Percentiles rank a stretch among this genome's conserved stretches.
phyloP scores from a whole-genome alignment of 2,888 invertebrate species.

The Eristalis pertinax region DNA sequence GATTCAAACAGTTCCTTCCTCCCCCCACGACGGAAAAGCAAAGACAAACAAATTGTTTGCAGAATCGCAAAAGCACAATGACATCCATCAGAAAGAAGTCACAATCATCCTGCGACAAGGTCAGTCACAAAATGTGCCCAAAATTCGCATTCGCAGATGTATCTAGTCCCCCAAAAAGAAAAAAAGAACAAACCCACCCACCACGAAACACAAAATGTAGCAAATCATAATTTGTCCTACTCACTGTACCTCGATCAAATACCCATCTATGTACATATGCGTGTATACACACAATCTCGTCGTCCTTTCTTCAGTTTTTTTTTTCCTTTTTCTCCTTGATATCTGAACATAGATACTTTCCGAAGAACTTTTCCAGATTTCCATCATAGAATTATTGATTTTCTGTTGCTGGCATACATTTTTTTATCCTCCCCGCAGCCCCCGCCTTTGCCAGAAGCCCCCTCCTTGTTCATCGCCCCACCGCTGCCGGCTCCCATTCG shows the following conservation, averaged over 20 bases:
- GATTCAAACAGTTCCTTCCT: background rate
- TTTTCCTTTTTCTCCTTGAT: background rate
- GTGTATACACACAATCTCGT: background rate
- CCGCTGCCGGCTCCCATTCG: background rate
- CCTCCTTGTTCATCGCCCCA: background rate
- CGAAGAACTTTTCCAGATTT: constrained; percentile 49
- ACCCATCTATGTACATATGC: background rate
- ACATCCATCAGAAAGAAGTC: background rate
- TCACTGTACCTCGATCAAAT: background rate
- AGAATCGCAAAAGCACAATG: background rate
- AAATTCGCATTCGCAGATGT: background rate
- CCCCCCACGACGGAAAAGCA: background rate
- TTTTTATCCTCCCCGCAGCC: background rate
- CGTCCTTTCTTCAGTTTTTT: constrained; percentile 7
- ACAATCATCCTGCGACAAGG: background rate
- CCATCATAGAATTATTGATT: constrained; percentile 70
- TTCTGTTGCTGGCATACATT: constrained; percentile 68
- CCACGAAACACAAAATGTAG: background rate
- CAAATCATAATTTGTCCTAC: background rate
- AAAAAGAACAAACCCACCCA: background rate
- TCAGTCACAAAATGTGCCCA: background rate
- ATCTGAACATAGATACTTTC: constrained; percentile 46
- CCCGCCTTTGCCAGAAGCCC: background rate
- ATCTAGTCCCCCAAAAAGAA: background rate
- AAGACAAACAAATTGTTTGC: background rate